These are phyloP conservation scores for Aporophyla nigra DNA, from an alignment of 2,888 invertebrate species.

Conservation along the genomic window DNA sequence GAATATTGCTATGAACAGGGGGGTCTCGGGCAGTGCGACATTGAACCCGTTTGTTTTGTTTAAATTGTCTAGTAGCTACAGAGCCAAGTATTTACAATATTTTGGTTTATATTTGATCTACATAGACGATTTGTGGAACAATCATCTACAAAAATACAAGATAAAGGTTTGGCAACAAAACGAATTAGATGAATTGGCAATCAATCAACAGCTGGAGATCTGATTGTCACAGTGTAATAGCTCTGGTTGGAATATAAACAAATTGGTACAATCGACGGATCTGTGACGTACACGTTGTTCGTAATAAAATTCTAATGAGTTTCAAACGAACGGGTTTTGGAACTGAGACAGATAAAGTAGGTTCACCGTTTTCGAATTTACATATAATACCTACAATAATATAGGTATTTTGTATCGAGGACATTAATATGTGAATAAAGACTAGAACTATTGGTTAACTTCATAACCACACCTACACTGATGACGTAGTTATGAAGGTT, in stretches of 20 bases:
- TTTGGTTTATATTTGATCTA: neutral
- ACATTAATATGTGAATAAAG: slow-evolving; percentile 8
- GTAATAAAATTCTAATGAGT: slow-evolving; percentile 46
- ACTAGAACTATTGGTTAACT: neutral
- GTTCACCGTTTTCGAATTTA: slow-evolving; percentile 37
- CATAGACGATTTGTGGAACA: slow-evolving; percentile 3
- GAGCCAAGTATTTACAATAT: neutral
- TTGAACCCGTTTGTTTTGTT: slow-evolving; percentile 29
- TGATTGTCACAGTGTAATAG: slow-evolving; percentile 3
- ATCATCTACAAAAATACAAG: slow-evolving; percentile 3
- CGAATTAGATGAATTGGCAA: slow-evolving; percentile 43
- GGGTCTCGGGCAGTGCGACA: slow-evolving; percentile 8
- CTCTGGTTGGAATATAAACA: slow-evolving; percentile 37
- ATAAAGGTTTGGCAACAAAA: slow-evolving; percentile 43
- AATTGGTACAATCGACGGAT: slow-evolving; percentile 27
- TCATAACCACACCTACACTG: neutral
- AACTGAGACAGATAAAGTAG: slow-evolving; percentile 37
- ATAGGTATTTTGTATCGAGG: slow-evolving; percentile 23
- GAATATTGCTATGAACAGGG: slow-evolving; percentile 29
- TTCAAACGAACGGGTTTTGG: slow-evolving; percentile 54
- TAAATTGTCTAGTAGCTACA: slow-evolving; percentile 2
- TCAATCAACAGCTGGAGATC: slow-evolving; percentile 32
- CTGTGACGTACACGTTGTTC: slow-evolving; percentile 25
- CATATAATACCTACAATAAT: slow-evolving; percentile 27
- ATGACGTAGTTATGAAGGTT: neutral